Conservation (phyloP, 2,113 vertebrate species). For the Megaceryle maxima region DNA sequence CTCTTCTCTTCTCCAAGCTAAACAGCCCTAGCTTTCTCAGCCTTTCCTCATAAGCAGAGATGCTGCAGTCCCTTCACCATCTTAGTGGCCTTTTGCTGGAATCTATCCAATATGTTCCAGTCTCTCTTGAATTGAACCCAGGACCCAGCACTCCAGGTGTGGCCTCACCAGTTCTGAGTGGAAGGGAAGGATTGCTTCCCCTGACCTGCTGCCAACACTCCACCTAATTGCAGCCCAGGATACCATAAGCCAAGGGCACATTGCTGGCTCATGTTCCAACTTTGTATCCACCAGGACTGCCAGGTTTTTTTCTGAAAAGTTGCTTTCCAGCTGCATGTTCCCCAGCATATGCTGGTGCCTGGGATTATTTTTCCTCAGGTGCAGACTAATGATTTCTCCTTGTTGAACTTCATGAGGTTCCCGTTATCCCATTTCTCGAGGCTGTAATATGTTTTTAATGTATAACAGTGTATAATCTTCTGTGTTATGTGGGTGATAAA, state of each 20-base stretch:
- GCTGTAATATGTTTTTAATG: not conserved
- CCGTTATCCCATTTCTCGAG: not conserved
- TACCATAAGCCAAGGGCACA: not conserved
- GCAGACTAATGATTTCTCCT: not conserved
- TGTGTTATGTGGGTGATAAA: not conserved
- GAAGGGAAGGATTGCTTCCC: not conserved
- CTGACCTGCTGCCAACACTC: not conserved
- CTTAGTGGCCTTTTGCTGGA: not conserved
- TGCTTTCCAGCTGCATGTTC: not conserved
- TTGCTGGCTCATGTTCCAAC: not conserved
- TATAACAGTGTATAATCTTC: not conserved
- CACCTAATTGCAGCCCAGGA: not conserved
- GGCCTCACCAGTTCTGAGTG: not conserved
- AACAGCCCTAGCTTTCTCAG: not conserved
- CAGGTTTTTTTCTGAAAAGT: not conserved
- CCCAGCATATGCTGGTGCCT: not conserved
- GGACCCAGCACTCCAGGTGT: not conserved
- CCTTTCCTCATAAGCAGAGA: not conserved
- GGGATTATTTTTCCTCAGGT: not conserved
- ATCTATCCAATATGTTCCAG: not conserved
- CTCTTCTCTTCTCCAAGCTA: not conserved
- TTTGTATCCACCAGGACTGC: not conserved
- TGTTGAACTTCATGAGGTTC: not conserved
- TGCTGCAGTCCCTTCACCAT: not conserved
- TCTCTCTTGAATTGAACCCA: not conserved